Conservation (phyloP, 2,888 invertebrate genomes). For the Thelaira solivaga region DNA sequence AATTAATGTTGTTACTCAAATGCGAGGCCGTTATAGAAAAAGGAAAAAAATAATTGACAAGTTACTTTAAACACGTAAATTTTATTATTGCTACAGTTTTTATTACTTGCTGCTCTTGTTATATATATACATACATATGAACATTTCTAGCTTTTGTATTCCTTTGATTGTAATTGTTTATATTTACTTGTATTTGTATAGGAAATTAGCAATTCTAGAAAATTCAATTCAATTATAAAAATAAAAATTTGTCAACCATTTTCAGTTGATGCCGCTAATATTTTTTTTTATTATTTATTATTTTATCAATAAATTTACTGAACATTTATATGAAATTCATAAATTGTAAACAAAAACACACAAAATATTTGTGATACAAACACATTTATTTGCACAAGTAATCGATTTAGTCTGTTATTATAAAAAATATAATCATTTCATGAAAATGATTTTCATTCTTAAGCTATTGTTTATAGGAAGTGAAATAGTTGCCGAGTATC, state of each 20-base stretch:
- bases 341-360: too few species aligned
- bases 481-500: too few species aligned
- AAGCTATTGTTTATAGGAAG: too few species aligned
- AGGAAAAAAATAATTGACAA: too few species aligned
- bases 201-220: constrained; percentile 56
- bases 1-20: neutral
- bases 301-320: constrained; percentile 46
- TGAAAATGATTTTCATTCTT: too few species aligned
- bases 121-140: too few species aligned
- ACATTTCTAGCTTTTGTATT: too few species aligned
- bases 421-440: too few species aligned
- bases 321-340: constrained; percentile 29
- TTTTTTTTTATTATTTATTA: constrained; percentile 37
- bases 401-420: too few species aligned
- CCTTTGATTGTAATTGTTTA: constrained; percentile 21
- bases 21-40: constrained; percentile 22
- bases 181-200: constrained; percentile 33
- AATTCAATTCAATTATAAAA: constrained; percentile 51
- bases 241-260: constrained; percentile 40
- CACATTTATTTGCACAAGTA: too few species aligned
- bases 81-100: constrained; percentile 22
- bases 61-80: constrained; percentile 14
- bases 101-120: neutral
- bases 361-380: too few species aligned
- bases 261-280: constrained; percentile 51